phyloP scores from a whole-genome alignment of 2,797 vertebrate species.

The Paguma larvata region DNA sequence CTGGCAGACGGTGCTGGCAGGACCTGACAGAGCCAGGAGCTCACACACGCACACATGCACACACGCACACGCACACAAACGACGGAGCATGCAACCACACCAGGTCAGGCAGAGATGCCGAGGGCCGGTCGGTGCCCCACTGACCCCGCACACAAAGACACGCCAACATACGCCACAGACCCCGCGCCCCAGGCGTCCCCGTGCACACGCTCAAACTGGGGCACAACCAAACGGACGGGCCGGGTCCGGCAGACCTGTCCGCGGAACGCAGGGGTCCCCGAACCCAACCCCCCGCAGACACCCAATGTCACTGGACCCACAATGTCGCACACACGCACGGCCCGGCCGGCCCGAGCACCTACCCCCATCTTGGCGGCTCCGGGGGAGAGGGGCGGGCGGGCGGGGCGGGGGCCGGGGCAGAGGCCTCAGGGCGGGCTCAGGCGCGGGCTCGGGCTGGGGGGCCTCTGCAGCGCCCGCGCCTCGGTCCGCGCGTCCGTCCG shows the following conservation, averaged over 20 bases:
- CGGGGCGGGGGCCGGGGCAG: neutral
- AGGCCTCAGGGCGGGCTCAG: conserved; percentile 66
- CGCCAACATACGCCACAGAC: conserved; percentile 51
- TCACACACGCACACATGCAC: neutral
- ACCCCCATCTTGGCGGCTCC: conserved; percentile 82
- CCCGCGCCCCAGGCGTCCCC: neutral
- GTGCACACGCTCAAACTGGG: neutral
- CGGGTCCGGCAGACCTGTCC: conserved; percentile 72
- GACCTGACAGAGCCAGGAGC: neutral
- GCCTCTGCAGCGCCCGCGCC: conserved; percentile 77
- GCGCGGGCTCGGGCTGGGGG: conserved; percentile 65
- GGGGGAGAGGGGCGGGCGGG: conserved; percentile 14
- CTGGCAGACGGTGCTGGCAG: neutral
- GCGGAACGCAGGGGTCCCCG: neutral
- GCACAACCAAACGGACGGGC: neutral
- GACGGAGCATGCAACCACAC: neutral
- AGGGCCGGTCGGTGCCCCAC: neutral
- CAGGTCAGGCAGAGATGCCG: conserved; percentile 29
- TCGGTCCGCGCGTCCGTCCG: conserved; percentile 14
- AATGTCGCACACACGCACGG: neutral
- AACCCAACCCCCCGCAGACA: neutral
- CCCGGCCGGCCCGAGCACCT: conserved; percentile 64
- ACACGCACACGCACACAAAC: neutral
- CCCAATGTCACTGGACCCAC: conserved; percentile 29
- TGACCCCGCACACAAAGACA: conserved; percentile 54